Conservation (phyloP, 1,140 invertebrate genomes). For the Brachionus paranguensis region DNA sequence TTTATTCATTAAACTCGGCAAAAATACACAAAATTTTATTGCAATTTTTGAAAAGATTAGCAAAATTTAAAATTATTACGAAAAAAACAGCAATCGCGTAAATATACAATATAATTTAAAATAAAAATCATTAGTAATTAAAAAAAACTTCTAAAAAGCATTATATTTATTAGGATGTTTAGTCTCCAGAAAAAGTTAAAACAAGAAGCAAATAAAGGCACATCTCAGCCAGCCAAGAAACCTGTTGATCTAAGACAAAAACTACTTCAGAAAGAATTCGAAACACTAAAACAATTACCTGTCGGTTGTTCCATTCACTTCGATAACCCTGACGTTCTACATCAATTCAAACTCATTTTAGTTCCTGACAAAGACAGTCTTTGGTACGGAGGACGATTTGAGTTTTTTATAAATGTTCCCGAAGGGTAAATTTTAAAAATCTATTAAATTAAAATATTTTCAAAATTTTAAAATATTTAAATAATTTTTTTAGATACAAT, state of each 20-base stretch:
- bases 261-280: slow-evolving; percentile 37
- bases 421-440: slow-evolving; percentile 5
- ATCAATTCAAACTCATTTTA: slow-evolving; percentile 36
- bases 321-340: slow-evolving; percentile 26
- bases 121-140: not conserved
- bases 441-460: not conserved
- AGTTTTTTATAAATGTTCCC: slow-evolving; percentile 28
- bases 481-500: slow-evolving; percentile 9
- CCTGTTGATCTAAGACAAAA: slow-evolving; percentile 37
- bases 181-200: slow-evolving; percentile 32
- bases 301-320: slow-evolving; percentile 25
- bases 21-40: not conserved
- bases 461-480: not conserved
- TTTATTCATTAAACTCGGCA: not conserved
- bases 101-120: not conserved
- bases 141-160: not conserved
- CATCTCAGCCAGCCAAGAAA: slow-evolving; percentile 9
- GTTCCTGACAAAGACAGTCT: slow-evolving; percentile 37
- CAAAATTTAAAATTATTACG: slow-evolving; percentile 21
- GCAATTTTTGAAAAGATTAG: slow-evolving; percentile 21
- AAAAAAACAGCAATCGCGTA: not conserved
- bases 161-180: slow-evolving; percentile 20
- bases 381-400: slow-evolving; percentile 24
- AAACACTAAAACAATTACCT: slow-evolving; percentile 35
- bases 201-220: slow-evolving; percentile 3